Percentiles rank a stretch among this genome's conserved stretches.
Evolutionary conservation across 2,888 invertebrate species (phyloP).

Genomic region (Drosophila rubida): DNA sequence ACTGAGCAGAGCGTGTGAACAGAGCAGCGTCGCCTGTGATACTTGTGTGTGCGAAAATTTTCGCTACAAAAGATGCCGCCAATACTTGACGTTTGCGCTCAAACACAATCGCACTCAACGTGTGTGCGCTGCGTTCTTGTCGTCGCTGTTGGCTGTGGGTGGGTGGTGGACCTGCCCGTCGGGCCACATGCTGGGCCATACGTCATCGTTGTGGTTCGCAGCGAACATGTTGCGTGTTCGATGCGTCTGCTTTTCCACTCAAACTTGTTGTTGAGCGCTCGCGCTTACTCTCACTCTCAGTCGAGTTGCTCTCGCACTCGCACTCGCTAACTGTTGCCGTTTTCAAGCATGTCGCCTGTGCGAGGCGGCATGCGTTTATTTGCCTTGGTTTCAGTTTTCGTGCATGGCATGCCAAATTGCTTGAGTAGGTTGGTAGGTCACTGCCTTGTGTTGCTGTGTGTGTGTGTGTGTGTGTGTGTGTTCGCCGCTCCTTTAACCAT

Average conservation of each 20-base stretch:
- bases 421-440: slow-evolving; percentile 78
- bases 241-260: slow-evolving; percentile 36
- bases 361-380: slow-evolving; percentile 32
- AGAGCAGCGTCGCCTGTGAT: slow-evolving; percentile 68
- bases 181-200: slow-evolving; percentile 28
- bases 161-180: slow-evolving; percentile 19
- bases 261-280: slow-evolving; percentile 14
- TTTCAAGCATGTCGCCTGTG: slow-evolving; percentile 12
- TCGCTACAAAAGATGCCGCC: slow-evolving; percentile 69
- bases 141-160: neutral
- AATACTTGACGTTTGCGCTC: slow-evolving; percentile 59
- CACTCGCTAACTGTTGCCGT: slow-evolving; percentile 72
- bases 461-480: too few relatives aligned
- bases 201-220: slow-evolving; percentile 48
- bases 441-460: slow-evolving; percentile 40
- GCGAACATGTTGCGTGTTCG: slow-evolving; percentile 54
- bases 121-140: slow-evolving; percentile 21
- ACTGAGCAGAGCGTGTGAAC: slow-evolving; percentile 57
- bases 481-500: slow-evolving; percentile 34
- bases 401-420: slow-evolving; percentile 56
- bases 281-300: slow-evolving; percentile 27
- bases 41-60: slow-evolving; percentile 65
- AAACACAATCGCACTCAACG: slow-evolving; percentile 63
- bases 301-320: slow-evolving; percentile 19
- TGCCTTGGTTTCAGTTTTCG: slow-evolving; percentile 55